Evolutionary conservation across 1,140 invertebrate genomes (phyloP), one percentile per base, ranked within the genome.

Genomic region (Euura saliciscinereae): DNA sequence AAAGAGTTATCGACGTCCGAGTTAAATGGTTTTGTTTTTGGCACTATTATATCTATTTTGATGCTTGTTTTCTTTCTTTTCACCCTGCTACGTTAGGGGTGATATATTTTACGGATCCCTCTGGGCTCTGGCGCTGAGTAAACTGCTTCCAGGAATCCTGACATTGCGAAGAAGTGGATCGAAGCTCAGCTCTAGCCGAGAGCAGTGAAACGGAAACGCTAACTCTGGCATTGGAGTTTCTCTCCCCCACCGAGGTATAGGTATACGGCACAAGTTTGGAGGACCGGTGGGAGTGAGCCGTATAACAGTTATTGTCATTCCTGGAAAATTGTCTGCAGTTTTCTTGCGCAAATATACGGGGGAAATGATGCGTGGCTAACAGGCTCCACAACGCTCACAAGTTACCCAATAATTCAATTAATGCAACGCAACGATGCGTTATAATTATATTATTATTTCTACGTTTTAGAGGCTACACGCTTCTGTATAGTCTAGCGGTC

Each of bases 251-350:
- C 28, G 28, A 28, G 28, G 28, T 28, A 28, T 28, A 28, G 28
- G 28, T 28, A 28, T 28, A 28, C 28, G 28, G 28, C 28, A 28
- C 28, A 28, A 28, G 28, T 28, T 28, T 11, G 51, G 13, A 5
- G 51, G 10, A 4, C 6, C 8, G 8, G 51, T 59, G 51, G 51
- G 51, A 59, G 51, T 59, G 13, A 59, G 28, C 28, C 3, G 3
- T 59, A n/a, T 8, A 59, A 59, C 13, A 59, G 51, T n/a, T 59
- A n/a, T 59, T n/a, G 51, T 59, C 51, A 11, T 59, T 59, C 51
- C 13, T n/a, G 51, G 51, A 59, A 59, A 59, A 59, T 59, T 59
- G 51, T 59, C 51, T 59, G 51, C 51, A 59, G 51, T 59, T 59
- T 59, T n/a, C 51, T 59, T 59, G 51, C 51, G 51, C 51, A 59